Percentiles rank a stretch among this genome's conserved stretches.
Evolutionary conservation across 2,888 invertebrate genomes (phyloP).

Genomic region (Anthophora plumipes): DNA sequence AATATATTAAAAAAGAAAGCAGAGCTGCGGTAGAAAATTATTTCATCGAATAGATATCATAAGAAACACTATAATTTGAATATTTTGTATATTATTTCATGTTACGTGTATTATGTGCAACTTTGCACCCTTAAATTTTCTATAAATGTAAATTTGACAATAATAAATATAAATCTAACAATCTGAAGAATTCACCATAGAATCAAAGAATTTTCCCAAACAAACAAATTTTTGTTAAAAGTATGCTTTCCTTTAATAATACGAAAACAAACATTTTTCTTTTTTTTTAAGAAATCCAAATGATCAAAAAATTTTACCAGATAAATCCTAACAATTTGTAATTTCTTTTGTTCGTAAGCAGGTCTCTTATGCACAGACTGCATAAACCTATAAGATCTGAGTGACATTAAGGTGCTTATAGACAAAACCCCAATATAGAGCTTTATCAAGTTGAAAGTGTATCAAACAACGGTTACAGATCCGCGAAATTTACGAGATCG

Average conservation of each 20-base stretch:
- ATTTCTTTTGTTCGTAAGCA: background rate
- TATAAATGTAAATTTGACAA: too few species aligned
- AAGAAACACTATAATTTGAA: too few species aligned
- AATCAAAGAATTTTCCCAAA: too few species aligned
- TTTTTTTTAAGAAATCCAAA: background rate
- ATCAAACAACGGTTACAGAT: conserved; percentile 45
- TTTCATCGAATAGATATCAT: too few species aligned
- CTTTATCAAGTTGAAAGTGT: conserved; percentile 27
- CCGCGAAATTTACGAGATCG: conserved; percentile 35
- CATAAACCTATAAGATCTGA: background rate
- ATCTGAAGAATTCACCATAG: too few species aligned
- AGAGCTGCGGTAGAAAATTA: too few species aligned
- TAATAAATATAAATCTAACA: too few species aligned
- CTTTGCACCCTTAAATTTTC: too few species aligned
- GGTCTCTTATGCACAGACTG: background rate
- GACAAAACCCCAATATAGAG: background rate
- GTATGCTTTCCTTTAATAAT: background rate
- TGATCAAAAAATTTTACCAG: background rate
- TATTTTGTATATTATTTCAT: too few species aligned
- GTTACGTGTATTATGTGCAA: too few species aligned
- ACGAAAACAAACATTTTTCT: background rate
- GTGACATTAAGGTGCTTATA: background rate
- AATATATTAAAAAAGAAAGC: too few species aligned
- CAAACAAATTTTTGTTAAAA: background rate
- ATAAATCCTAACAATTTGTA: background rate